Evolutionary conservation across 1,140 invertebrate species (phyloP).

Genomic region (Cryptotermes secundus): DNA sequence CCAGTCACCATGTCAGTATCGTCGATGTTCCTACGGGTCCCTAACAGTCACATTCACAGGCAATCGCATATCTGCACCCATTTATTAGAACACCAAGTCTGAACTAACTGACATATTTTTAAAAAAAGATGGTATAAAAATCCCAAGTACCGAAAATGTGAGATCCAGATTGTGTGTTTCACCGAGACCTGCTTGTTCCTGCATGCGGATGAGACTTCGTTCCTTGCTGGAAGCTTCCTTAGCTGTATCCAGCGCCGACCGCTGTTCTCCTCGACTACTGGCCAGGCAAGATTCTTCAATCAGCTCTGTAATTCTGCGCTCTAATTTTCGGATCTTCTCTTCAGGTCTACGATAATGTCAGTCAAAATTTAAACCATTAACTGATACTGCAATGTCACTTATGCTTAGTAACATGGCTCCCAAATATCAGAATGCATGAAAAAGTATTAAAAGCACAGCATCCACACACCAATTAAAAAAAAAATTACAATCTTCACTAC

Average conservation of each 20-base stretch:
- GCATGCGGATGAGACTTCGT: constrained; percentile 79
- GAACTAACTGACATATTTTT: too few relatives aligned
- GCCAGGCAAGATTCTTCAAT: constrained; percentile 80
- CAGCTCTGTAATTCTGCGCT: constrained; percentile 79
- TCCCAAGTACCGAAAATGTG: constrained; percentile 78
- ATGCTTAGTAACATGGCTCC: too few relatives aligned
- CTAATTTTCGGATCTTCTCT: constrained; percentile 79
- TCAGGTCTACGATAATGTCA: constrained; percentile 63
- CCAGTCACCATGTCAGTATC: too few relatives aligned
- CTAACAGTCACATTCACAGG: too few relatives aligned
- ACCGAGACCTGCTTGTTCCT: constrained; percentile 84
- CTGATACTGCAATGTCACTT: too few relatives aligned
- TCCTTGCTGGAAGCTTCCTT: constrained; percentile 96
- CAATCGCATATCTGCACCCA: too few relatives aligned
- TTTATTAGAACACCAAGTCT: too few relatives aligned
- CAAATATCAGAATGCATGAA: too few relatives aligned
- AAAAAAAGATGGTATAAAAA: background rate
- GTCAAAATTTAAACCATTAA: background rate
- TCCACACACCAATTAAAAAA: too few relatives aligned
- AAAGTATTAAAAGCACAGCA: too few relatives aligned
- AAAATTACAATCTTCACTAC: too few relatives aligned
- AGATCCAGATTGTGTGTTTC: constrained; percentile 91
- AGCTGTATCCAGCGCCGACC: constrained; percentile 82
- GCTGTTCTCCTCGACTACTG: constrained; percentile 57
- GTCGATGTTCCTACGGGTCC: too few relatives aligned